Evolutionary conservation across 64 coral and sea anemone genomes (phyloP), one percentile per base, ranked within the genome.

Genomic region (Pachyseris speciosa): DNA sequence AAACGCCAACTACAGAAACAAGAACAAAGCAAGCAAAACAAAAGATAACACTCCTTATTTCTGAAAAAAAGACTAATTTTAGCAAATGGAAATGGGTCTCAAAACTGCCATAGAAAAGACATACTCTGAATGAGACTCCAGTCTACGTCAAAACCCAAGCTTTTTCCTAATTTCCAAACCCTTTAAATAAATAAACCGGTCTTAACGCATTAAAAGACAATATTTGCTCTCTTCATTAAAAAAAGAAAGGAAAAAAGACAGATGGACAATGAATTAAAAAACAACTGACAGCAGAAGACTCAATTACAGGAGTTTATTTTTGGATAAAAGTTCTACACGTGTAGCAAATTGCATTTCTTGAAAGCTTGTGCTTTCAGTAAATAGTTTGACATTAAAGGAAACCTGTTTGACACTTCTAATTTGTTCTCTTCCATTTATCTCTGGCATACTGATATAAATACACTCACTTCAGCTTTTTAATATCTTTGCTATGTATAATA

Each of bases 1-100:
- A 92, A 88, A 65, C 85, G 86, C 8, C 84, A 93, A 67, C 36
- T 99, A 38, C 86, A 99, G 32, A 93, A 77, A 41, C 64, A 93
- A 87, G 97, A 99, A 72, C 74, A 80, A 90, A 49, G 41, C 28
- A 93, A 93, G 86, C 37, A 90, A 91, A 38, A 11, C 20, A 42
- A 77, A 42, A 85, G 50, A 92, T 64, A 65, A 41, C 20, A 25
- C 53, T 26, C 16, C 24, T 47, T 7, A 71, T 71, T 51, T 19
- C n/a, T 51, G 3, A 4, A 17, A 17, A 27, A 10, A 5, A 71
- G 34, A 4, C 13, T 15, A 2, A 3, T 11, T 6, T 20, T 16
- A 27, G 7, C 20, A 64, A 7, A 19, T 57, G 22, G 52, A 19
- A 20, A 57, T 9, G 52, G 52, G 22, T 13, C 12, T 17, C 5